These are phyloP conservation scores for Corythaixoides concolor DNA, from an alignment of 2,113 vertebrate species.

Conservation along the genomic window DNA sequence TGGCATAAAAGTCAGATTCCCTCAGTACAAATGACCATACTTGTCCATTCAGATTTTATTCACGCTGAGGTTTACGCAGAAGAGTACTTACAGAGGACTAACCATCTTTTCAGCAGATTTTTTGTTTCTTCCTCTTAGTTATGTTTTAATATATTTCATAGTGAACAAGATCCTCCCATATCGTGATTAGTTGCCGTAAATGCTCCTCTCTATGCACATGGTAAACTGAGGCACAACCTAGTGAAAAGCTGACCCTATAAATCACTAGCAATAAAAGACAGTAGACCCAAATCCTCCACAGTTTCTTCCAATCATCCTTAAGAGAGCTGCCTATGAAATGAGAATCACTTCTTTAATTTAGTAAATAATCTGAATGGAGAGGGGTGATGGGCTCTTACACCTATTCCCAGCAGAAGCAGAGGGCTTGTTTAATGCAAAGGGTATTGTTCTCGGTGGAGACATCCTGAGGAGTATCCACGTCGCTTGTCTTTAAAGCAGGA, in stretches of 20 bases:
- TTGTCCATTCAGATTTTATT: neutral
- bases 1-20: neutral
- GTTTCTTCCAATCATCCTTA: neutral
- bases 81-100: too few species aligned
- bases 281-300: neutral
- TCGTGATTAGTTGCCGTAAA: neutral
- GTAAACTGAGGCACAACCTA: neutral
- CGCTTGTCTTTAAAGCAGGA: neutral
- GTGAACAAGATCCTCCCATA: neutral
- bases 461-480: neutral
- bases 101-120: neutral
- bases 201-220: neutral
- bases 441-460: neutral
- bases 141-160: neutral
- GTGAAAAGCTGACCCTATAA: neutral
- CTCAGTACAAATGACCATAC: neutral
- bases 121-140: neutral
- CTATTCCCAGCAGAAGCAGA: neutral
- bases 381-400: too few species aligned
- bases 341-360: neutral
- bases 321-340: neutral
- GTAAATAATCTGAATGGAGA: neutral
- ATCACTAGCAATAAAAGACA: neutral
- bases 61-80: neutral
- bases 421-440: neutral